Evolutionary conservation across 2,113 vertebrate species (phyloP), one percentile per base, ranked within the genome.

Genomic region (Pleuronectes platessa): DNA sequence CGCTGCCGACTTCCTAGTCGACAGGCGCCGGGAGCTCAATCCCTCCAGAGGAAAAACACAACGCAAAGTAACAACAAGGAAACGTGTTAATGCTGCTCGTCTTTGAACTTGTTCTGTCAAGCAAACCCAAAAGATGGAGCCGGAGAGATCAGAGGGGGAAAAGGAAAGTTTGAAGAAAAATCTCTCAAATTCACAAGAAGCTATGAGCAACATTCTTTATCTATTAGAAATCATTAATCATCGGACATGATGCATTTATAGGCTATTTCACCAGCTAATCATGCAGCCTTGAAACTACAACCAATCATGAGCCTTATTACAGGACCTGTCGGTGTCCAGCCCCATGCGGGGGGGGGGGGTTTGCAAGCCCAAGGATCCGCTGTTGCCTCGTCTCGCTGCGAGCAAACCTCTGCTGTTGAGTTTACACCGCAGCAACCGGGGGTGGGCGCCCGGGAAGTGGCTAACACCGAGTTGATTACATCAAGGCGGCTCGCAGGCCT

Each of bases 401-500:
- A 61, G 73, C 67, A 66, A 66, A 72, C 66, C 81, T 75, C 63
- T 18, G 65, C 69, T 70, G 79, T 73, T 63, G 53, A 74, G 40
- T 81, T 67, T 79, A 74, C 71, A 63, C 76, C 31, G 20, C 49
- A 82, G 68, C 59, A 61, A 62, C 70, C n/a, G 55, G 68, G 47
- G 81, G 70, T 37, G 55, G 62, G 51, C 61, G 61, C 94, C 93
- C 87, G 92, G 95, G 95, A 94, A 96, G 96, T 96, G 95, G 95
- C 96, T 97, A 96, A 97, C 96, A 96, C 96, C 90, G 95, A 95
- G 94, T 95, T 97, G 97, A 98, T 98, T 97, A 97, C 96, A 98
- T 98, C 96, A 97, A 97, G 96, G 96, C 95, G 95, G 95, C 96
- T 90, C 95, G 96, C 96, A 95, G 96, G 96, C 95, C 94, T 97